phyloP scores from a whole-genome alignment of 2,888 invertebrate species.

The Conistra vaccinii region DNA sequence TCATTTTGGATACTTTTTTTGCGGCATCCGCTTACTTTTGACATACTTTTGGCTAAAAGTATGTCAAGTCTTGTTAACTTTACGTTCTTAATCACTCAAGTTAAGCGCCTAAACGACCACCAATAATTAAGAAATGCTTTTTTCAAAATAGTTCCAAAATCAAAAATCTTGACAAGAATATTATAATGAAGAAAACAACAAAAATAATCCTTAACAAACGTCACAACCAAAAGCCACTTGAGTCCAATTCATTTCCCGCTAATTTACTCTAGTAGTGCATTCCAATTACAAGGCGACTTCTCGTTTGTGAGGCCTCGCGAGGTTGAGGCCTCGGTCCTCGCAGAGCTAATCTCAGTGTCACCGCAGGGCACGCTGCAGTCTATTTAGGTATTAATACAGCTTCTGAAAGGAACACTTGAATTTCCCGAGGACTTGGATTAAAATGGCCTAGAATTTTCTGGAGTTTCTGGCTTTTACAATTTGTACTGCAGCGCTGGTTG shows the following conservation, averaged over 20 bases:
- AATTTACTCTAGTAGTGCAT: conserved; percentile 48
- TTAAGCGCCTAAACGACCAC: too few relatives aligned
- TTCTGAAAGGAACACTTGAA: conserved; percentile 65
- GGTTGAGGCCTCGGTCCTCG: conserved; percentile 33
- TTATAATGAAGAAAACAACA: background rate
- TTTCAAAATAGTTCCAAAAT: background rate
- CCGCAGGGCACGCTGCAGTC: conserved; percentile 71
- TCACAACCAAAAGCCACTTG: conserved; percentile 10
- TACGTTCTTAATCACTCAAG: background rate
- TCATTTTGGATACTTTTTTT: too few relatives aligned
- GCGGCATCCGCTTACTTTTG: too few relatives aligned
- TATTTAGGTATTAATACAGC: conserved; percentile 72
- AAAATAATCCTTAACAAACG: background rate
- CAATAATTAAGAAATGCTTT: background rate
- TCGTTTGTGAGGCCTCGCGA: conserved; percentile 44
- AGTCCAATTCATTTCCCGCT: conserved; percentile 42
- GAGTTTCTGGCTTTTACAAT: conserved; percentile 42
- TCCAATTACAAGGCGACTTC: conserved; percentile 48
- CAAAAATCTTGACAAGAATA: background rate
- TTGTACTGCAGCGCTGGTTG: conserved; percentile 19
- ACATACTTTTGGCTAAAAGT: too few relatives aligned
- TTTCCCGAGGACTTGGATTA: conserved; percentile 61
- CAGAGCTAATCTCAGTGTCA: conserved; percentile 73
- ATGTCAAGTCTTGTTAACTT: background rate
- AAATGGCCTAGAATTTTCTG: conserved; percentile 60